Evolutionary conservation across 1,140 invertebrate genomes (phyloP).

Genomic region (Argopecten irradians): DNA sequence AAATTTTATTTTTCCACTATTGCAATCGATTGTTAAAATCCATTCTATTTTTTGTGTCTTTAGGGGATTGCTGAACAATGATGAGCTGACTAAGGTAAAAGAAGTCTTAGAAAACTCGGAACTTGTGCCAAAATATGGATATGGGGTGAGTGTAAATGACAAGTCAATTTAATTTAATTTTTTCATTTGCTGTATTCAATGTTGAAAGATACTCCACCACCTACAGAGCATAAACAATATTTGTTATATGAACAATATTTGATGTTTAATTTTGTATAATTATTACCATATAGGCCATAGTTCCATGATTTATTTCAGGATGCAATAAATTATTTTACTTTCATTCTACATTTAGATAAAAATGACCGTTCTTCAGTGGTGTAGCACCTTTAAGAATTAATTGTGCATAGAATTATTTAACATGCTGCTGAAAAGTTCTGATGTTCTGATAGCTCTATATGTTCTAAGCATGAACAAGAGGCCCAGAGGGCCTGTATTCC

Average conservation of each 20-base stretch:
- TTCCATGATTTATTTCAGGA: too few relatives aligned
- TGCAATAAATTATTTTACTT: too few relatives aligned
- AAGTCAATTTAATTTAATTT: background rate
- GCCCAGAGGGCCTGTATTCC: too few relatives aligned
- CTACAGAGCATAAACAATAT: too few relatives aligned
- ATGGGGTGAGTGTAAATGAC: conserved; percentile 40
- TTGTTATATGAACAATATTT: background rate
- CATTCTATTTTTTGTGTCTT: background rate
- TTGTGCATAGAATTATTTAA: too few relatives aligned
- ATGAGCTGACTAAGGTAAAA: conserved; percentile 47
- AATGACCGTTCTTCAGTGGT: too few relatives aligned
- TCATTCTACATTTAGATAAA: too few relatives aligned
- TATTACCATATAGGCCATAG: too few relatives aligned
- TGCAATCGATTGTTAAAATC: background rate
- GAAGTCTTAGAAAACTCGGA: conserved; percentile 42
- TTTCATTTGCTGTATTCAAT: background rate
- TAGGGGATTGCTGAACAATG: conserved; percentile 41
- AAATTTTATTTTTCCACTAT: background rate
- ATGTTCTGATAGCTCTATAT: too few relatives aligned
- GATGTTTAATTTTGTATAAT: background rate
- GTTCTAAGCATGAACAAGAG: too few relatives aligned
- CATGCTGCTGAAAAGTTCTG: too few relatives aligned
- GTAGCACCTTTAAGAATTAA: too few relatives aligned
- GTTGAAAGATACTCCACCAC: background rate
- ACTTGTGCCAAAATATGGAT: conserved; percentile 48